A percentile compares a stretch with the other conserved stretches of the same genome.
phyloP scores from a whole-genome alignment of 2,888 invertebrate species.

The Nemapogon koenigi region DNA sequence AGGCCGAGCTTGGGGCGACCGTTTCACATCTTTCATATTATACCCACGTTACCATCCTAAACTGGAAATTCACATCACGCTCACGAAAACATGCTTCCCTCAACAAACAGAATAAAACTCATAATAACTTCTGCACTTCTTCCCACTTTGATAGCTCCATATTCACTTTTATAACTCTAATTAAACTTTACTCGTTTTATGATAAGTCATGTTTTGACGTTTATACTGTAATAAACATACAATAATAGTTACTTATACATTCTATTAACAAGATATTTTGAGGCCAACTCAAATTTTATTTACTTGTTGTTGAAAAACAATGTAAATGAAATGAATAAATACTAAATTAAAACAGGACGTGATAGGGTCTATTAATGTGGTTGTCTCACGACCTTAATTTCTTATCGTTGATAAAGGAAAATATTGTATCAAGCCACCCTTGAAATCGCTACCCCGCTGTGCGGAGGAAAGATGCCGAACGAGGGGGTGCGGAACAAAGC shows the following conservation, averaged over 20 bases:
- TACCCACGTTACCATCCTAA: conserved; percentile 8
- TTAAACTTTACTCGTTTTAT: no score
- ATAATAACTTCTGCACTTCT: conserved; percentile 20
- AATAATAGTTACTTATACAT: no score
- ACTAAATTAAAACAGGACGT: conserved; percentile 27
- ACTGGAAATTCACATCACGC: conserved; percentile 23
- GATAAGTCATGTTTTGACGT: no score
- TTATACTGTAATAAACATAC: no score
- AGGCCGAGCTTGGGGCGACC: background rate
- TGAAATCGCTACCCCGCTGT: conserved; percentile 44
- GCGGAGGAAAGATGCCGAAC: conserved; percentile 13
- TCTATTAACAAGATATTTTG: no score
- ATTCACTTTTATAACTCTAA: conserved; percentile 2
- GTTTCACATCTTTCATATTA: conserved; percentile 8
- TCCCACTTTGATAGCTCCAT: conserved; percentile 23
- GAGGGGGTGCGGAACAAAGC: conserved; percentile 30
- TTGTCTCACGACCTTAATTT: conserved; percentile 43
- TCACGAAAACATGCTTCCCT: conserved; percentile 13
- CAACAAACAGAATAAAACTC: conserved; percentile 24
- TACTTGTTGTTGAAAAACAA: no score
- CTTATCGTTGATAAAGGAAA: conserved; percentile 42
- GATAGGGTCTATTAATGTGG: conserved; percentile 42
- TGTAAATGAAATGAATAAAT: background rate
- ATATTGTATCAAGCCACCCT: conserved; percentile 44
- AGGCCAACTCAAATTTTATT: no score